A percentile compares a stretch with the other conserved stretches of the same genome.
Conservation (phyloP, 1,140 invertebrate species). For the Leptonema lineaticorne region DNA sequence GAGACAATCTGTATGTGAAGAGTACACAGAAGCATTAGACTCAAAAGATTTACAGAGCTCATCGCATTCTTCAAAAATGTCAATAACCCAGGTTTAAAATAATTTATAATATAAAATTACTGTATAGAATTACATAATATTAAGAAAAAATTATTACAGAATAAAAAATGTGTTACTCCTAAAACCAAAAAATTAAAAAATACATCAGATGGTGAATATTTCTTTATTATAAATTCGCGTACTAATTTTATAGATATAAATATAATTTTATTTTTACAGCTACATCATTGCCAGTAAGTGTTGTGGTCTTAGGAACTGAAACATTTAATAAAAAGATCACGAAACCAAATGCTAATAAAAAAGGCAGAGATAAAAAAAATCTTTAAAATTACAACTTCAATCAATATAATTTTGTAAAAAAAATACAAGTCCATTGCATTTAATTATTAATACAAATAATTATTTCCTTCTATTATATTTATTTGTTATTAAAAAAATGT, state of each 20-base stretch:
- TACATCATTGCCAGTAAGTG: slow-evolving; percentile 10
- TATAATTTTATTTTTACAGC: too few species aligned
- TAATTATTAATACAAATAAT: too few species aligned
- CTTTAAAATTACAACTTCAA: too few species aligned
- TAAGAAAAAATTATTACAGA: too few species aligned
- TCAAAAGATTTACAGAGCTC: background rate
- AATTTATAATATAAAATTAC: background rate
- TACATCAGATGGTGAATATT: too few species aligned
- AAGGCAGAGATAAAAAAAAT: background rate
- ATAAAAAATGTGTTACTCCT: too few species aligned
- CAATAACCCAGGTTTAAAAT: background rate
- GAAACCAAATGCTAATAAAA: background rate
- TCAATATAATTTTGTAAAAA: too few species aligned
- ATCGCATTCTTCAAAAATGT: background rate
- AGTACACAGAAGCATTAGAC: background rate
- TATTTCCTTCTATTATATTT: too few species aligned
- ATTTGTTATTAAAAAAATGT: too few species aligned
- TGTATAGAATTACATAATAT: too few species aligned
- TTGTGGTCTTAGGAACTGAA: slow-evolving; percentile 15
- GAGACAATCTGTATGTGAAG: background rate
- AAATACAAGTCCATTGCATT: too few species aligned
- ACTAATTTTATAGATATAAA: slow-evolving; percentile 5
- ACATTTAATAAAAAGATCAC: background rate
- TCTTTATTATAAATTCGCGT: background rate
- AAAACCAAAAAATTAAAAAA: too few species aligned